Evolutionary conservation across 2,888 invertebrate species (phyloP).

Genomic region (Neria commutata): DNA sequence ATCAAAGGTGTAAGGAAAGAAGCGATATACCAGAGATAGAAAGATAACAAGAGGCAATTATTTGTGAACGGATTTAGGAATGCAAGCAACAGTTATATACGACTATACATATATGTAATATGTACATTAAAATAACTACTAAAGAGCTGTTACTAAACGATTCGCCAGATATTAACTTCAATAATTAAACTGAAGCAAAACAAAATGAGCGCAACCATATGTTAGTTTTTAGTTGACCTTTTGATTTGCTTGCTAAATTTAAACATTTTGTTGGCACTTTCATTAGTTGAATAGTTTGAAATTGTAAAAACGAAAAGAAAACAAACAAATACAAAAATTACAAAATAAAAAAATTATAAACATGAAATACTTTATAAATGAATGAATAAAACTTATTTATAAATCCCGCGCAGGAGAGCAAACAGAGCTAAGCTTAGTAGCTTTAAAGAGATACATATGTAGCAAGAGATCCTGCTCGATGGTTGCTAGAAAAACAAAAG

Average conservation of each 20-base stretch:
- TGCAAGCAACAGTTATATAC: no score
- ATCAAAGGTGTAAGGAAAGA: no score
- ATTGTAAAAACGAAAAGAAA: constrained; percentile 1
- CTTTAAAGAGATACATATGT: no score
- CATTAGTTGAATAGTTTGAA: constrained; percentile 12
- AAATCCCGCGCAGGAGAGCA: no score
- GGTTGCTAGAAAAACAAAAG: background rate
- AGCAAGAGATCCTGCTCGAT: background rate
- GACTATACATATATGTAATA: background rate
- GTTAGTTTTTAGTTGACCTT: no score
- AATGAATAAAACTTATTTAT: constrained; percentile 6
- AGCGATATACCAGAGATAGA: no score
- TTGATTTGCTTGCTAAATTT: no score
- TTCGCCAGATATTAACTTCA: constrained; percentile 2
- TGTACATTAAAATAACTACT: constrained; percentile 2
- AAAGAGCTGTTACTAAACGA: constrained; percentile 6
- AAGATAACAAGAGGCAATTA: no score
- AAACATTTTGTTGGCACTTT: no score
- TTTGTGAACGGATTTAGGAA: no score
- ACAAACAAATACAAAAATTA: background rate
- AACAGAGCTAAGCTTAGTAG: no score
- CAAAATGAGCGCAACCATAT: background rate
- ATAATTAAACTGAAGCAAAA: constrained; percentile 1
- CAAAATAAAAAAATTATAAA: background rate
- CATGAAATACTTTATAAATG: background rate